Conservation (phyloP, 2,113 vertebrate genomes). For the Microcebus griseorufus region DNA sequence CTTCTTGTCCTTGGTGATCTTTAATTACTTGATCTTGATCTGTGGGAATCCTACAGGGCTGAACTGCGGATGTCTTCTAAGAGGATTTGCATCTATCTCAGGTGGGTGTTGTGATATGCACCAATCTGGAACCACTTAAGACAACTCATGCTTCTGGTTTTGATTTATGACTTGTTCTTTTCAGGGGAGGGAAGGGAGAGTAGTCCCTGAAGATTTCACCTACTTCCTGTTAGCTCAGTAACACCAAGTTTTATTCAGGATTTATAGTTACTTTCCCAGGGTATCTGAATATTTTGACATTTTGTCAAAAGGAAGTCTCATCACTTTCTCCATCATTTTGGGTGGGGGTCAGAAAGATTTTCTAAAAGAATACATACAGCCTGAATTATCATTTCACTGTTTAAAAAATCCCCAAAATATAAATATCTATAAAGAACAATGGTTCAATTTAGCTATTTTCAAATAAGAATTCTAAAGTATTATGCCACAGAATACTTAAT, state of each 20-base stretch:
- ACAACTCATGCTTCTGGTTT: not conserved
- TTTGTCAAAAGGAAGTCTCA: constrained; percentile 1
- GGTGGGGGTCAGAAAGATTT: constrained; percentile 3
- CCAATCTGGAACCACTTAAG: not conserved
- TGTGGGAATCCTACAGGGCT: not conserved
- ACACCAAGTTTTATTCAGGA: constrained; percentile 4
- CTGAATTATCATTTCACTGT: not conserved
- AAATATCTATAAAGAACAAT: not conserved
- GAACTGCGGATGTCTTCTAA: not conserved
- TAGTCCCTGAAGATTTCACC: not conserved
- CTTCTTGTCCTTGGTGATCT: not conserved
- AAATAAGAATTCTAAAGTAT: constrained; percentile 43
- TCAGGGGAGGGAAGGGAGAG: not conserved
- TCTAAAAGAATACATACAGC: not conserved
- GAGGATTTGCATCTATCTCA: not conserved
- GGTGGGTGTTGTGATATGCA: not conserved
- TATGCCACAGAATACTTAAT: constrained; percentile 45
- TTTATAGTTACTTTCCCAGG: not conserved
- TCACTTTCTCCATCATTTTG: not conserved
- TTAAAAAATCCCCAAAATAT: not conserved
- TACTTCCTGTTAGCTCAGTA: constrained; percentile 18
- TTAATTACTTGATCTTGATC: not conserved
- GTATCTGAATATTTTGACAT: constrained; percentile 20
- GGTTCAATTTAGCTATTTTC: constrained; percentile 45
- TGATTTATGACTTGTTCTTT: constrained; percentile 14